Base-by-base conservation (phyloP, 1,140 invertebrate species). In the Tetramorium simillimum region DNA sequence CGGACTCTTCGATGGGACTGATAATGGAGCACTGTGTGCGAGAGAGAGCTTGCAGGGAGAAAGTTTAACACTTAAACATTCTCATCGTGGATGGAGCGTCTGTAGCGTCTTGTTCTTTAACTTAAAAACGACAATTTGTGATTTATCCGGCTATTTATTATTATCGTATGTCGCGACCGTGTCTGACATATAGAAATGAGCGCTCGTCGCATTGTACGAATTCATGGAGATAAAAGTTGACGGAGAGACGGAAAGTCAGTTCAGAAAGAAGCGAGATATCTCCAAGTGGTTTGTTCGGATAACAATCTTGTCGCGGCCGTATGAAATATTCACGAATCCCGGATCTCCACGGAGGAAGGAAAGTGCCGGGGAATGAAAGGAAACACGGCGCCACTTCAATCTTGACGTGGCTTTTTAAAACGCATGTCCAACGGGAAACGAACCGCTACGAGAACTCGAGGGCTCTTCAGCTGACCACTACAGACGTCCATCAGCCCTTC, bases 321-420 rank as follows among this genome's bases (percentile, higher is more conserved):
- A 70, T 86, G 77, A 86, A 82, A 86, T 82, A 86, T 86, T 86
- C 77, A 72, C 51, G 24, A 86, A 78, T 58, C 33, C 21, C 28
- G 49, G 78, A 80, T 86, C 53, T 69, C 37, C 18, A 16, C 43
- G 46, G 7, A 18, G 24, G 37, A 56, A 65, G 28, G 37, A 58
- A 76, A 33, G 43, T 51, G 18, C 33, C 16, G 49, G 10, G 18
- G 69, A 77, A 67, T 18, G 67, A 21, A 72, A 43, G 33, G 24
- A 65, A 33, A 80, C 40, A 69, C 37, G 65, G 76, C 65, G 53
- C 21, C 85, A 70, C 62, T 81, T 81, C 40, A 86, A 67, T 70
- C 65, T 51, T 63, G 43, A 70, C 53, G 65, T 70, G 77, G 58
- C 65, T 69, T 70, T 62, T 70, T 86, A 49, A 58, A 67, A 80